Evolutionary conservation across 2,888 invertebrate genomes (phyloP), one percentile per base, ranked within the genome.

Genomic region (Drosophila falleni): DNA sequence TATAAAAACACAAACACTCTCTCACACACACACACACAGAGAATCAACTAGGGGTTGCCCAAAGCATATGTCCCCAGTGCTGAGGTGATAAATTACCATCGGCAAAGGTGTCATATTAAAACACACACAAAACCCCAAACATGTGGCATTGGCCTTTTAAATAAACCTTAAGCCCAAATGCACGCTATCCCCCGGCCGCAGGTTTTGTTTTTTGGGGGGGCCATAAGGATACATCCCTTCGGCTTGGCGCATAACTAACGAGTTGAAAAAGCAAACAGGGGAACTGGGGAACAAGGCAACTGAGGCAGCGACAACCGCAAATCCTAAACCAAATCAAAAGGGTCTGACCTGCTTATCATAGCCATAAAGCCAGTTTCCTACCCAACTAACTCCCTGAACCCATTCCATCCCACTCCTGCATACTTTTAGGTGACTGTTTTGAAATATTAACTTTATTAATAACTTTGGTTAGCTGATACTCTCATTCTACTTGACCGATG

Each of bases 21-120:
- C 29, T 39, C 41, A 54, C 29, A 44, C 3, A 64, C 51, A 37
- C 60, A 55, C 42, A 42, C 46, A 49, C 16, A 16, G 11, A 50
- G 29, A 53, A 19, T 56, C 29, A 35, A 42, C 35, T 49, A 35
- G 23, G 19, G 46, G 44, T 19, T 62, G 46, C 31, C 56, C 42
- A 59, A 59, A 71, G 83, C 81, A 84, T 89, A 81, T 84, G 85
- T 85, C 80, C 87, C 80, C 79, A 73, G 84, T 79, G 85, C 80
- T 78, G 65, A 86, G 89, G 85, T 86, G 85, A 86, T 86, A 86
- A 86, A 86, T 86, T 86, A 86, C 89, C 89, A 86, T 86, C 80
- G 85, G 89, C 89, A 87, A 86, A 86, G 89, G 85, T 86, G 85
- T 86, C 85, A 86, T 86, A 86, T 86, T 86, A 86, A 89, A 89